phyloP scores from a whole-genome alignment of 2,888 invertebrate genomes.

The Cenopis cana region DNA sequence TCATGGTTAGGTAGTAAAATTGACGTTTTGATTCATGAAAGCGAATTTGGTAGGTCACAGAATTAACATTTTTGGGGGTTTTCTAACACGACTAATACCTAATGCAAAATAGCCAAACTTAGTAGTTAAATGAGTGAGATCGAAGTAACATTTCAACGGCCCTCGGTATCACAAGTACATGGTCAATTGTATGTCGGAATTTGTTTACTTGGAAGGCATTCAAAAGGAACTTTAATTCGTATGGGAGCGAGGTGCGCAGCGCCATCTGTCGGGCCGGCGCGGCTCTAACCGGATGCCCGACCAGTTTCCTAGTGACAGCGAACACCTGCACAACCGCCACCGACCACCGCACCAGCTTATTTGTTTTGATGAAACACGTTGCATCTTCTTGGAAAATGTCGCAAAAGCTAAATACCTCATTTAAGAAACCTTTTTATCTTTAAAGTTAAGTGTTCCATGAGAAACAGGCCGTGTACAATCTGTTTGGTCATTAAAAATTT shows the following conservation, averaged over 20 bases:
- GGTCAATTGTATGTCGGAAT: constrained; percentile 9
- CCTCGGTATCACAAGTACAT: constrained; percentile 4
- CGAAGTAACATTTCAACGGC: constrained; percentile 3
- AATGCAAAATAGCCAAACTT: neutral
- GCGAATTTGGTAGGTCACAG: no score
- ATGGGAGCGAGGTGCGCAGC: constrained; percentile 53
- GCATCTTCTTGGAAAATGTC: constrained; percentile 31
- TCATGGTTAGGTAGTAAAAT: neutral
- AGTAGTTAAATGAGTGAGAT: neutral
- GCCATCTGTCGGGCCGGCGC: constrained; percentile 75
- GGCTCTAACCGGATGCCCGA: constrained; percentile 77
- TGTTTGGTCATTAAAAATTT: constrained; percentile 35
- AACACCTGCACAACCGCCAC: constrained; percentile 67
- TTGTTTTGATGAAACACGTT: constrained; percentile 46
- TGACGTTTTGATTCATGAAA: neutral
- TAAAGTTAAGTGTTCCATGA: neutral
- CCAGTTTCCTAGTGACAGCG: constrained; percentile 79
- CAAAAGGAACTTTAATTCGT: constrained; percentile 37
- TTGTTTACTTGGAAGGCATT: constrained; percentile 30
- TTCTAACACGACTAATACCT: neutral
- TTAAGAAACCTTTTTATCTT: neutral
- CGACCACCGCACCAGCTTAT: constrained; percentile 46
- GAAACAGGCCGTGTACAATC: constrained; percentile 17
- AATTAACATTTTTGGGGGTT: neutral
- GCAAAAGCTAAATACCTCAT: neutral